Conservation (phyloP, 2,113 vertebrate genomes). For the Neodontobutis hainanensis region DNA sequence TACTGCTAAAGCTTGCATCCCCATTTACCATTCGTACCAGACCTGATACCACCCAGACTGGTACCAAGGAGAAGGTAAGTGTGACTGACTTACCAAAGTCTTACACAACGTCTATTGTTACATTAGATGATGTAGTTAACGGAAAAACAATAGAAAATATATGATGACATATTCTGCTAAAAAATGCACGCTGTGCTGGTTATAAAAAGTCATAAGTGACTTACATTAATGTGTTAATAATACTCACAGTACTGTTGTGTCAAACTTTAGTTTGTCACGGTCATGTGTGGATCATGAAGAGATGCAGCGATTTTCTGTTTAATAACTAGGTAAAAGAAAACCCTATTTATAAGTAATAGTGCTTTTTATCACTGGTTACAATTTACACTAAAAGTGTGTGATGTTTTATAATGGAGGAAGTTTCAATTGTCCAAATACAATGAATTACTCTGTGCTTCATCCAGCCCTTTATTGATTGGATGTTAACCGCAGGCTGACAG, state of each 20-base stretch:
- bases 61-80: constrained; percentile 94
- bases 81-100: background rate
- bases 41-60: constrained; percentile 82
- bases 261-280: too few relatives aligned
- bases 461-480: constrained; percentile 51
- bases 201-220: too few relatives aligned
- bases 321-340: too few relatives aligned
- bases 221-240: too few relatives aligned
- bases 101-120: too few relatives aligned
- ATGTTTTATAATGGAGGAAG: constrained; percentile 13
- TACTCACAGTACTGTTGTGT: too few relatives aligned
- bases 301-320: background rate
- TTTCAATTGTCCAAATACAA: constrained; percentile 47
- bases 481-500: constrained; percentile 29
- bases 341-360: background rate
- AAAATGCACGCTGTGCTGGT: too few relatives aligned
- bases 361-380: background rate
- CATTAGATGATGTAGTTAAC: background rate
- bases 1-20: constrained; percentile 91
- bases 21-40: constrained; percentile 95
- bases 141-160: background rate
- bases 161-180: background rate
- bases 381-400: background rate
- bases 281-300: too few relatives aligned
- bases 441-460: constrained; percentile 44